Conservation (phyloP, 2,113 vertebrate genomes). For the Aspidoscelis tigris region DNA sequence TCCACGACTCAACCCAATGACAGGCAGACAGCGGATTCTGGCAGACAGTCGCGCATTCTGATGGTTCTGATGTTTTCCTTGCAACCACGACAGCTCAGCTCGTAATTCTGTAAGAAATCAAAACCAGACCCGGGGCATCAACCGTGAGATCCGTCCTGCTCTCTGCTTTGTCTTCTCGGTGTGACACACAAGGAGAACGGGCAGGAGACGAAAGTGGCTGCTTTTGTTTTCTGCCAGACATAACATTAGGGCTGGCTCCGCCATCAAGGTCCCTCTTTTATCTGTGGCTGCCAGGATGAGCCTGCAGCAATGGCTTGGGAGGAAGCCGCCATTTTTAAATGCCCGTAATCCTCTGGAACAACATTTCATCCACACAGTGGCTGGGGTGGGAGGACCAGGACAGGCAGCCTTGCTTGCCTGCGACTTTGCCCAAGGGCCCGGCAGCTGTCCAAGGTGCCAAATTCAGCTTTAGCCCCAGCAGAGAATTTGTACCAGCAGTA, state of each 20-base stretch:
- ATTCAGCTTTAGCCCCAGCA: too few species aligned
- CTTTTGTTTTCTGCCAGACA: neutral
- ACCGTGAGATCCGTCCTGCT: neutral
- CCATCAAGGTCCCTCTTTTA: neutral
- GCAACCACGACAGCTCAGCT: neutral
- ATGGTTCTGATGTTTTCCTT: conserved; percentile 11
- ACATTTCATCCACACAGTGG: neutral
- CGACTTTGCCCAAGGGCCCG: too few species aligned
- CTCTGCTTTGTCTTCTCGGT: neutral
- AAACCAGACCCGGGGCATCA: neutral
- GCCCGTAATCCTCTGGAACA: too few species aligned
- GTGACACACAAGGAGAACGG: neutral
- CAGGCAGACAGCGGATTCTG: neutral
- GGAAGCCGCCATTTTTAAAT: too few species aligned
- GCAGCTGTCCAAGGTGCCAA: too few species aligned
- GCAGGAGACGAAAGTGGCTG: neutral
- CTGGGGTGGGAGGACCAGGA: neutral
- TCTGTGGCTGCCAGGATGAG: too few species aligned
- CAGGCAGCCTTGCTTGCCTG: neutral
- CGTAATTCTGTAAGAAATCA: neutral
- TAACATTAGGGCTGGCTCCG: neutral
- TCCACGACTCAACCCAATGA: neutral
- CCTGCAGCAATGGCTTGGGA: neutral
- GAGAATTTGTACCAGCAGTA: too few species aligned
- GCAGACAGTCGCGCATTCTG: neutral